Evolutionary conservation across 2,113 vertebrate genomes (phyloP), one percentile per base, ranked within the genome.

Genomic region (Pipa parva): DNA sequence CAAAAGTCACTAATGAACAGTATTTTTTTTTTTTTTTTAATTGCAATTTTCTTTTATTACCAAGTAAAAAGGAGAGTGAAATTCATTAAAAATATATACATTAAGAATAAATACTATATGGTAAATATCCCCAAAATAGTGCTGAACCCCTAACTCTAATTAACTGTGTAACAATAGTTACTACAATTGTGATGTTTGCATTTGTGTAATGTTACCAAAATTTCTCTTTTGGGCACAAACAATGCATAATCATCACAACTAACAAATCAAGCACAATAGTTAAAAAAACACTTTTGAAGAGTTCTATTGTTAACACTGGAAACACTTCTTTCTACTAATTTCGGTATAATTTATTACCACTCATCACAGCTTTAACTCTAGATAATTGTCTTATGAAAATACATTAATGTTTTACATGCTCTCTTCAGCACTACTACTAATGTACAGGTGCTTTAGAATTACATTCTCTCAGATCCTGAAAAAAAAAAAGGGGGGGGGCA

Each of bases 401-500:
- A 63, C 1, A 51, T 17, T 13, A 3, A 13, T 33, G 25, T 28
- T 25, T 24, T 28, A 18, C 27, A 7, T 27, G 26, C 25, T 26
- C 42, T 18, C 52, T 55, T n/a, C 12, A 28, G n/a, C 52, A 55
- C 28, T 22, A 58, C 15, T 59, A 21, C 4, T 11, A 52, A 24
- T 58, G 68, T 55, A 51, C 7, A 52, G 71, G 11, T 13, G 65
- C 54, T 79, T 67, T 36, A 50, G 56, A 76, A 74, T 61, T 58
- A 75, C 63, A 75, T 71, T 71, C 54, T 63, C 24, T 77, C 57
- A 75, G 42, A 77, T 20, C 11, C 36, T 55, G 0, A 31, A 33
- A 73, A 58, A 75, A 45, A 83, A 84, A 56, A 11, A 4, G 37
- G 22, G n/a, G 31, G 21, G 36, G 22, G 17, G 3, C 55, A 76